A percentile compares a stretch with the other conserved stretches of the same genome.
Conservation (phyloP, 2,113 vertebrate genomes). For the Picathartes gymnocephalus region DNA sequence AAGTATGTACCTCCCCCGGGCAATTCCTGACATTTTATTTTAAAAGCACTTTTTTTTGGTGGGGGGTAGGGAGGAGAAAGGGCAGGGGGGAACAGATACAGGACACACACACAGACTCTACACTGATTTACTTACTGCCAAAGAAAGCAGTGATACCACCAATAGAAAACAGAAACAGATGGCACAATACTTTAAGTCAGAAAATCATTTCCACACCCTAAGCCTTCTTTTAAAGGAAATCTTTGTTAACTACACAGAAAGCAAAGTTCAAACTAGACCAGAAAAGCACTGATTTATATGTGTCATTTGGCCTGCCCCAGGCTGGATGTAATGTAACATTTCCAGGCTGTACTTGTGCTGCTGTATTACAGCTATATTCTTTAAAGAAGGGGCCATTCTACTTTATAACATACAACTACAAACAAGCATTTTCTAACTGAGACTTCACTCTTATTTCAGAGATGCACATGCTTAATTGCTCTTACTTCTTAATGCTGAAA, state of each 20-base stretch:
- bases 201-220: background rate
- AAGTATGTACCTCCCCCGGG: background rate
- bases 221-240: background rate
- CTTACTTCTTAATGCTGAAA: background rate
- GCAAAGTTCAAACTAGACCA: background rate
- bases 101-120: background rate
- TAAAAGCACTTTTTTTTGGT: background rate
- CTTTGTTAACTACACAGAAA: background rate
- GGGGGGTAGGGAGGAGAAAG: background rate
- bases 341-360: background rate
- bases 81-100: background rate
- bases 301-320: background rate
- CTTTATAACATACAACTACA: background rate
- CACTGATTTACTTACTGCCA: background rate
- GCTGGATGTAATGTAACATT: background rate
- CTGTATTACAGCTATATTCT: background rate
- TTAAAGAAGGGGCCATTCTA: background rate
- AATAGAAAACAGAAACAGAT: background rate
- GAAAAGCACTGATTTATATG: background rate
- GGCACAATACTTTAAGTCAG: background rate
- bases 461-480: background rate
- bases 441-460: background rate
- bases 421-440: background rate
- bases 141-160: background rate
- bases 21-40: background rate